Percentiles rank a stretch among this genome's conserved stretches.
phyloP scores from a whole-genome alignment of 2,797 vertebrate species.

The Eulemur mongoz region DNA sequence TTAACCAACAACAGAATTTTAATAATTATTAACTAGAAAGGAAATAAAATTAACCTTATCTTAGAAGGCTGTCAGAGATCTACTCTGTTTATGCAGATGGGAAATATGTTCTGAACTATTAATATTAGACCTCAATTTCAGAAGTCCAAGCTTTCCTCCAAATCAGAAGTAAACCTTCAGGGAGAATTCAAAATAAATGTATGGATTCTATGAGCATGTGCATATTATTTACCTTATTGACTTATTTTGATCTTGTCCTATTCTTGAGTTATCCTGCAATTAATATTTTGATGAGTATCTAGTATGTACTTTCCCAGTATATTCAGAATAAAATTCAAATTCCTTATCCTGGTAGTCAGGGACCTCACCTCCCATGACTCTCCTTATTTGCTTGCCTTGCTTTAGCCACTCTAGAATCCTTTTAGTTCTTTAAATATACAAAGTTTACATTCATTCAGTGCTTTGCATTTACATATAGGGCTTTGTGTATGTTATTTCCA shows the following conservation, averaged over 20 bases:
- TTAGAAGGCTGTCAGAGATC: constrained; percentile 49
- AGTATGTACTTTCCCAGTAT: not conserved
- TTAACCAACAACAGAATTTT: constrained; percentile 54
- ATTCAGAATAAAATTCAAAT: not conserved
- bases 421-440: not conserved
- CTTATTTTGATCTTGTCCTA: not conserved
- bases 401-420: not conserved
- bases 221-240: not conserved
- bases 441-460: not conserved
- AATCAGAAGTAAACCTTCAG: constrained; percentile 20
- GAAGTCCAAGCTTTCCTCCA: constrained; percentile 15
- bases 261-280: not conserved
- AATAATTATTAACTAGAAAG: constrained; percentile 68
- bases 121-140: constrained; percentile 16
- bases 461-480: not conserved
- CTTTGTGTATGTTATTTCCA: not conserved
- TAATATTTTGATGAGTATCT: not conserved
- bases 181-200: constrained; percentile 19
- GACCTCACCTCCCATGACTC: not conserved
- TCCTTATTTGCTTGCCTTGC: not conserved
- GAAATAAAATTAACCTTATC: constrained; percentile 54
- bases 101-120: constrained; percentile 32
- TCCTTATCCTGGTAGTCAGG: not conserved
- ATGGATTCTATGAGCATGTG: not conserved
- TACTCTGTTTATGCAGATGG: constrained; percentile 24